Evolutionary conservation across 2,113 vertebrate species (phyloP).

Genomic region (Bungarus multicinctus): DNA sequence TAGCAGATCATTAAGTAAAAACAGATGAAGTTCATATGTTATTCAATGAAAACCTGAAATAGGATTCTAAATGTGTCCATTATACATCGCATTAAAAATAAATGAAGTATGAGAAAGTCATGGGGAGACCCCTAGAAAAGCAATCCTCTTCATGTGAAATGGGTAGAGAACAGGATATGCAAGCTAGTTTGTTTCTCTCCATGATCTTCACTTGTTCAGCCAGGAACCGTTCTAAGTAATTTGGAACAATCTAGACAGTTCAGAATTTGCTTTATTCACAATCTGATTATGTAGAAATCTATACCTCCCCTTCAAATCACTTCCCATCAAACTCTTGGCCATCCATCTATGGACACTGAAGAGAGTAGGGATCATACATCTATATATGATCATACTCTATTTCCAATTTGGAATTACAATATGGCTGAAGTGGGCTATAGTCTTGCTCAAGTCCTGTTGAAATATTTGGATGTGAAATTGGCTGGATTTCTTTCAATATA

Average conservation of each 20-base stretch:
- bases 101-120: constrained; percentile 6
- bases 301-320: background rate
- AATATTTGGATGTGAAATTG: background rate
- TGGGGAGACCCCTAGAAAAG: background rate
- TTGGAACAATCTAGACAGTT: background rate
- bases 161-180: background rate
- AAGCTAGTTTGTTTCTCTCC: background rate
- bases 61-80: constrained; percentile 29
- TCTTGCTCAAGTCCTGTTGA: background rate
- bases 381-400: background rate
- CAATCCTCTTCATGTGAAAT: background rate
- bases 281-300: background rate
- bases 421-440: background rate
- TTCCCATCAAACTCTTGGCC: background rate
- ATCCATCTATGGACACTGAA: background rate
- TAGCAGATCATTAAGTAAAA: constrained; percentile 18
- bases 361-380: background rate
- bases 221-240: background rate
- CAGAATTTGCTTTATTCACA: background rate
- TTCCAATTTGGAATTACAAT: background rate
- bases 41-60: constrained; percentile 33
- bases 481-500: background rate
- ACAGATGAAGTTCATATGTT: constrained; percentile 31
- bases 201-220: background rate
- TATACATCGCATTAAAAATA: constrained; percentile 12